A percentile compares a stretch with the other conserved stretches of the same genome.
Conservation (phyloP, 2,113 vertebrate species). For the Nansenia antarctica region DNA sequence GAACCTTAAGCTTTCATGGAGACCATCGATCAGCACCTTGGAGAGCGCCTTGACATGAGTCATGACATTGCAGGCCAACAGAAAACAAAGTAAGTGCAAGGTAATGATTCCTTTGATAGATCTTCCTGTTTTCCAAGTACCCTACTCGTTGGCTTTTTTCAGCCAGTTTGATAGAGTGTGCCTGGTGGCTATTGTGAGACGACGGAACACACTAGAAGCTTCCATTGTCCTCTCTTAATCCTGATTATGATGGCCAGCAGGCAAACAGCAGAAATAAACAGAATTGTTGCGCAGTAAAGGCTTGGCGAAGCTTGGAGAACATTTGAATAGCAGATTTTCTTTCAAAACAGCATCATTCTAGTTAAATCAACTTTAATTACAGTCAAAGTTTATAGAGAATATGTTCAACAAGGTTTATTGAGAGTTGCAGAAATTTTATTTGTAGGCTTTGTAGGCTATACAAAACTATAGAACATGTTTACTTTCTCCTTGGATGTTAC, state of each 20-base stretch:
- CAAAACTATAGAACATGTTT: neutral
- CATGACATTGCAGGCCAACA: conserved; percentile 35
- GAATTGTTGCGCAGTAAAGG: conserved; percentile 1
- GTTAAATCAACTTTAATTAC: too few species aligned
- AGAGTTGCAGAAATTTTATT: too few species aligned
- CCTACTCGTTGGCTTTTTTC: conserved; percentile 36
- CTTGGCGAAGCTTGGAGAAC: conserved; percentile 18
- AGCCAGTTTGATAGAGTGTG: conserved; percentile 48
- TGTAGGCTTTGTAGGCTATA: neutral
- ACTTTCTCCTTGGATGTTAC: conserved; percentile 32
- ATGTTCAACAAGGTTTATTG: neutral
- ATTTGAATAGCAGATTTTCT: conserved; percentile 15
- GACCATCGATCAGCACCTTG: conserved; percentile 49
- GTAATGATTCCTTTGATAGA: conserved; percentile 50
- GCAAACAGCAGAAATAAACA: conserved; percentile 26
- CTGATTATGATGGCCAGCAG: conserved; percentile 23
- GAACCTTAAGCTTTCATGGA: neutral
- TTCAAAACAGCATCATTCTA: too few species aligned
- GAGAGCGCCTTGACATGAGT: conserved; percentile 53
- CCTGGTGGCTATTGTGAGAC: conserved; percentile 32
- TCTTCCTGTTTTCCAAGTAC: neutral
- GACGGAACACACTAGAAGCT: conserved; percentile 32
- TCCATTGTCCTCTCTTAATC: conserved; percentile 35
- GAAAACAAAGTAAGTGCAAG: conserved; percentile 30
- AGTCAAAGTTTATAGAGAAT: neutral